A percentile compares a stretch with the other conserved stretches of the same genome.
Conservation (phyloP, 2,888 invertebrate species). For the Taenaris catops region DNA sequence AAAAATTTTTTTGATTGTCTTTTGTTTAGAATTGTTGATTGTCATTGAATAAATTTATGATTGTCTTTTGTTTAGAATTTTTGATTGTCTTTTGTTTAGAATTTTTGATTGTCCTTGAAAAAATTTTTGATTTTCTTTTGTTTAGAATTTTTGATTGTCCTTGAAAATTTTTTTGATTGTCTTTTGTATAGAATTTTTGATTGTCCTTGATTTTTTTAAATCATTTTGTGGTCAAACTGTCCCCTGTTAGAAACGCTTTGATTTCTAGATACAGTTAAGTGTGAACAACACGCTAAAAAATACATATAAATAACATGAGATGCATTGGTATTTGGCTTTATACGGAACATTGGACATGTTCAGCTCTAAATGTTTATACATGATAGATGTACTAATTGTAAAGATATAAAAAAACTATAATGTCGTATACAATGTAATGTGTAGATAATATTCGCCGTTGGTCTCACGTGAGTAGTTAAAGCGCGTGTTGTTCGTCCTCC, state of each 20-base stretch:
- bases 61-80: too few relatives aligned
- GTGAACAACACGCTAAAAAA: conserved; percentile 30
- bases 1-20: too few relatives aligned
- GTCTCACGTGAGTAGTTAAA: conserved; percentile 38
- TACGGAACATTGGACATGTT: conserved; percentile 73
- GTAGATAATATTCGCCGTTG: conserved; percentile 56
- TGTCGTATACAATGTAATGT: conserved; percentile 42
- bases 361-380: conserved; percentile 68
- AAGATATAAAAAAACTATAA: conserved; percentile 34
- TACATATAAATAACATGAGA: conserved; percentile 70
- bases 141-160: background rate
- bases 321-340: conserved; percentile 82
- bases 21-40: too few relatives aligned
- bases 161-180: too few relatives aligned
- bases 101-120: too few relatives aligned
- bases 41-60: too few relatives aligned
- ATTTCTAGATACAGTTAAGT: conserved; percentile 33
- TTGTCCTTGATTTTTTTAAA: background rate
- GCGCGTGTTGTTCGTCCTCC: conserved; percentile 66
- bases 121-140: too few relatives aligned
- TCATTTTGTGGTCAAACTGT: conserved; percentile 3
- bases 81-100: too few relatives aligned
- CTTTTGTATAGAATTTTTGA: background rate
- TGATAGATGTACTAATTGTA: conserved; percentile 31
- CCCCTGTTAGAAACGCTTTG: conserved; percentile 24